Base-by-base conservation (phyloP, 2,113 vertebrate species). In the Bambusicola thoracicus region DNA sequence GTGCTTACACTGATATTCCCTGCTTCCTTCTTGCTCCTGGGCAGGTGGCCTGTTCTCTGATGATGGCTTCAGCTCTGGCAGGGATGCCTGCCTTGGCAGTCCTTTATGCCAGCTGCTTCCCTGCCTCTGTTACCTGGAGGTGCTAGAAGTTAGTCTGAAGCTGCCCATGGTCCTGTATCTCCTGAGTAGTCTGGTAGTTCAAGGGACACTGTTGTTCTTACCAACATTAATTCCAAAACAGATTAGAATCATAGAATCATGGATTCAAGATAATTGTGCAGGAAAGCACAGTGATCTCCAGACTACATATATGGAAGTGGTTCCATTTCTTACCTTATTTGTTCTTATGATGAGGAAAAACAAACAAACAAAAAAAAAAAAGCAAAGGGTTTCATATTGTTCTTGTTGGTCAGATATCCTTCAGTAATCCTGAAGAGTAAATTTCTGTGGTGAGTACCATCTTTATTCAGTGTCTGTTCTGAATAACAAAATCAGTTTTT, bases 371-470 rank as follows among this genome's bases (percentile, higher is more conserved):
- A n/a, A 59, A 59, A 73, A 67, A 25, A 5, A n/a, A n/a, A 59
- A 55, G 15, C 34, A 15, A 20, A 69, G 72, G 36, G 22, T 63
- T 72, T 72, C 13, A 22, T 0, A 0, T 46, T 48, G 25, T 49
- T 36, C 1, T 30, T 29, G 5, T 46, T 14, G 51, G 43, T 43
- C 41, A 32, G 34, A 38, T 55, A 68, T 53, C 65, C n/a, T 80
- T 61, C 61, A 77, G 49, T 65, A 55, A 36, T 41, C 41, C 32
- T 62, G 55, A 66, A 29, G 16, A 27, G 34, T 27, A 8, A 34
- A 38, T 36, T 63, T 48, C 25, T 84, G 6, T 0, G 0, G 59
- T 38, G 43, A 68, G 48, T 46, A 21, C 2, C 2, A 0, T 44
- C 74, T 43, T 78, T 27, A 21, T 3, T 61, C 41, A 4, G 2